phyloP scores from a whole-genome alignment of 2,888 invertebrate genomes.

The Euplexia lucipara region DNA sequence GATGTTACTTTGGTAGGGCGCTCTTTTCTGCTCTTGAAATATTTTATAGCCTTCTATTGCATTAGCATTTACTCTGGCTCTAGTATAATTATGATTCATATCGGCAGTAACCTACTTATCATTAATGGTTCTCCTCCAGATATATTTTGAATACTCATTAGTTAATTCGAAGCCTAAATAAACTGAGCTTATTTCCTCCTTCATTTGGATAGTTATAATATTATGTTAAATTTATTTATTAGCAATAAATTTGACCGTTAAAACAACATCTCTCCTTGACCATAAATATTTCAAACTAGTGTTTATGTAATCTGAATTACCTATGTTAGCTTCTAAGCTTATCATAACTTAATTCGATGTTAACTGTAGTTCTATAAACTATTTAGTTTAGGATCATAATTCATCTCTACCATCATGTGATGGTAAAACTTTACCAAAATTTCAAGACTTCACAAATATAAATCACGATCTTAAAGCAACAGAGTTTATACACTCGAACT shows the following conservation, averaged over 20 bases:
- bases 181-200: neutral
- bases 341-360: too few relatives aligned
- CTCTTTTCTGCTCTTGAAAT: slow-evolving; percentile 7
- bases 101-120: neutral
- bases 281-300: neutral
- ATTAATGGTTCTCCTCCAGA: neutral
- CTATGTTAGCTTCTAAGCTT: too few relatives aligned
- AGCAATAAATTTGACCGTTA: neutral
- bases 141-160: neutral
- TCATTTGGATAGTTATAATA: neutral
- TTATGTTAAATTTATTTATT: neutral
- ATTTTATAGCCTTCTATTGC: slow-evolving; percentile 1
- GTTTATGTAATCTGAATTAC: neutral
- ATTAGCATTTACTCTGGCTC: neutral
- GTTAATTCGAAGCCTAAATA: neutral
- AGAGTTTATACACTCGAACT: slow-evolving; percentile 72
- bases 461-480: slow-evolving; percentile 43
- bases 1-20: slow-evolving; percentile 13
- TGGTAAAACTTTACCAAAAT: slow-evolving; percentile 13
- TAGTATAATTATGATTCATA: neutral
- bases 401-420: slow-evolving; percentile 17
- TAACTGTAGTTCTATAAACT: neutral
- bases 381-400: slow-evolving; percentile 36
- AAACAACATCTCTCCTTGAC: neutral
- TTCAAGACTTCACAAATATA: slow-evolving; percentile 36